Conservation (phyloP, 2,113 vertebrate species). For the Urocynchramus pylzowi region DNA sequence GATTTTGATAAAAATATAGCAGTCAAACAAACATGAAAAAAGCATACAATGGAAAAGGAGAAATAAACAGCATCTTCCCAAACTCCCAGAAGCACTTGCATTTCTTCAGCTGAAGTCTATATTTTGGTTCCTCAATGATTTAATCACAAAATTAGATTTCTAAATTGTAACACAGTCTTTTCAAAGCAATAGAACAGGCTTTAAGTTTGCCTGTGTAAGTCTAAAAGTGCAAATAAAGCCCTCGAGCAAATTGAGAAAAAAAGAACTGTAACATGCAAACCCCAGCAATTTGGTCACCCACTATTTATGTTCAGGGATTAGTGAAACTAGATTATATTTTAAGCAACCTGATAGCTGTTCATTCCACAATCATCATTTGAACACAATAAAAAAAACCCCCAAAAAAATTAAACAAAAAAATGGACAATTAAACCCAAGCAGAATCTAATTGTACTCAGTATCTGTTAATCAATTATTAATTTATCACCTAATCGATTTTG, state of each 20-base stretch:
- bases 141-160: neutral
- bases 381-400: accelerated
- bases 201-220: neutral
- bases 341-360: neutral
- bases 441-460: neutral
- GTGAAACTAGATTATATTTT: neutral
- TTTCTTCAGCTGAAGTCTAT: neutral
- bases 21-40: neutral
- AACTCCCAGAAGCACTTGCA: neutral
- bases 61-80: neutral
- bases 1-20: neutral
- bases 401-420: neutral
- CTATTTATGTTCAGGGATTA: neutral
- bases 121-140: neutral
- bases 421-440: neutral
- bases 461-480: neutral
- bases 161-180: neutral
- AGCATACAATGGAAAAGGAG: neutral
- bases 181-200: neutral
- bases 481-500: neutral
- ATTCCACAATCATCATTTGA: neutral
- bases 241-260: neutral
- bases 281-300: neutral
- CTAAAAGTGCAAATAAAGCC: neutral
- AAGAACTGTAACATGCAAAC: neutral